These are phyloP conservation scores for Hystrix brachyura DNA, from an alignment of 2,113 vertebrate species.

Conservation along the genomic window DNA sequence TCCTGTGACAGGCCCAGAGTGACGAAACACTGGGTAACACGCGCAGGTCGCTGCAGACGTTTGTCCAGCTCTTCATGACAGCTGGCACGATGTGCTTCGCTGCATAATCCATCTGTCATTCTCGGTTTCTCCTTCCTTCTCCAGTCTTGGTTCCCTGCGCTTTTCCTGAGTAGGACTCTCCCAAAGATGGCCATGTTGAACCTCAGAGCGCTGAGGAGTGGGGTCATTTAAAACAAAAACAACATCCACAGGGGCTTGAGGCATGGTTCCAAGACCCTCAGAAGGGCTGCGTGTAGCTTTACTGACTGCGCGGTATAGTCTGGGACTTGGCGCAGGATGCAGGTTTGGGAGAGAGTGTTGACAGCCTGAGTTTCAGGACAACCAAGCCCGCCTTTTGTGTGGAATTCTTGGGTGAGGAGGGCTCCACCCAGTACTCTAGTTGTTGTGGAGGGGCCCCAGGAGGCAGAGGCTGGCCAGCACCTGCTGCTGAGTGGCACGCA, in stretches of 20 bases:
- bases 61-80: constrained; percentile 88
- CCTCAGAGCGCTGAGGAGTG: constrained; percentile 57
- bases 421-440: neutral
- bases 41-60: constrained; percentile 85
- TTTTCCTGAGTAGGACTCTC: constrained; percentile 83
- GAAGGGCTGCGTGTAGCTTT: constrained; percentile 50
- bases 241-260: constrained; percentile 45
- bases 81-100: constrained; percentile 89
- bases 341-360: neutral
- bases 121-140: constrained; percentile 87
- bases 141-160: constrained; percentile 76
- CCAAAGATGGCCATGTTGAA: constrained; percentile 55
- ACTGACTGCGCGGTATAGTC: neutral
- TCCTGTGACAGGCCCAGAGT: neutral
- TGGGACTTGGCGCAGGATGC: neutral
- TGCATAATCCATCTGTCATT: constrained; percentile 79
- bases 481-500: neutral
- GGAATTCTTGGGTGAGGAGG: neutral
- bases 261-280: constrained; percentile 48
- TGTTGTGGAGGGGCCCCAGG: neutral
- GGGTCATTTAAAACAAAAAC: neutral
- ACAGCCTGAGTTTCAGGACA: neutral
- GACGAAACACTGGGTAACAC: neutral
- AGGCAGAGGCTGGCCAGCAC: neutral
- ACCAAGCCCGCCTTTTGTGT: neutral